phyloP scores from a whole-genome alignment of 2,888 invertebrate species.

The Adelphocoris suturalis region DNA sequence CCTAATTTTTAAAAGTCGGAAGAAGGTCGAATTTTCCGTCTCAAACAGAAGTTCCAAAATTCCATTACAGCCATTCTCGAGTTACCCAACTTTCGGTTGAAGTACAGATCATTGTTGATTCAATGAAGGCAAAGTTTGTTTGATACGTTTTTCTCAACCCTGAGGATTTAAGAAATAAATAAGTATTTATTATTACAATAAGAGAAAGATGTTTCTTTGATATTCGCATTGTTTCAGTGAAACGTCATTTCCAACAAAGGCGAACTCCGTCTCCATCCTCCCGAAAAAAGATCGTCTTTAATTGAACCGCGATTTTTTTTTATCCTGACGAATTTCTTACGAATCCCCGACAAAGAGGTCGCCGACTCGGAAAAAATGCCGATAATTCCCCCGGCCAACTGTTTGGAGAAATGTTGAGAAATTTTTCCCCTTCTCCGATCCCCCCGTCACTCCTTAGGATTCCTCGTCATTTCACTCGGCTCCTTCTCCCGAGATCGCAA shows the following conservation, averaged over 20 bases:
- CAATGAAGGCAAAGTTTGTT: neutral
- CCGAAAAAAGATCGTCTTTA: neutral
- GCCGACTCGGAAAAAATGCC: conserved; percentile 50
- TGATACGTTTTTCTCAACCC: neutral
- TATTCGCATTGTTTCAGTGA: neutral
- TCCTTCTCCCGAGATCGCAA: conserved; percentile 43
- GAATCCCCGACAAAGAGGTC: neutral
- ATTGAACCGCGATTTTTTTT: neutral
- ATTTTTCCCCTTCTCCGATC: too few relatives aligned
- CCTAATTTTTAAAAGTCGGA: too few relatives aligned
- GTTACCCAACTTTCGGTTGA: too few relatives aligned
- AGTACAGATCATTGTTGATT: neutral
- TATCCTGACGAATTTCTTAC: neutral
- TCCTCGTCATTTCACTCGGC: conserved; percentile 1
- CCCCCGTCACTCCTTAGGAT: neutral
- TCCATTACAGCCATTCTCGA: too few relatives aligned
- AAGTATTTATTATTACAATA: neutral
- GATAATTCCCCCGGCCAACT: conserved; percentile 29
- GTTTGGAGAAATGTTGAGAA: conserved; percentile 33
- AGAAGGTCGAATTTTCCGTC: too few relatives aligned
- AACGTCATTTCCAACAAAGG: conserved; percentile 22
- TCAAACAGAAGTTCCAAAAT: too few relatives aligned
- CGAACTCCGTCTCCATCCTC: neutral
- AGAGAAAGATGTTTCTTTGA: neutral
- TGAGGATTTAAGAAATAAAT: neutral